Base-by-base conservation (phyloP, 2,113 vertebrate species). In the Muscicapa adusta region DNA sequence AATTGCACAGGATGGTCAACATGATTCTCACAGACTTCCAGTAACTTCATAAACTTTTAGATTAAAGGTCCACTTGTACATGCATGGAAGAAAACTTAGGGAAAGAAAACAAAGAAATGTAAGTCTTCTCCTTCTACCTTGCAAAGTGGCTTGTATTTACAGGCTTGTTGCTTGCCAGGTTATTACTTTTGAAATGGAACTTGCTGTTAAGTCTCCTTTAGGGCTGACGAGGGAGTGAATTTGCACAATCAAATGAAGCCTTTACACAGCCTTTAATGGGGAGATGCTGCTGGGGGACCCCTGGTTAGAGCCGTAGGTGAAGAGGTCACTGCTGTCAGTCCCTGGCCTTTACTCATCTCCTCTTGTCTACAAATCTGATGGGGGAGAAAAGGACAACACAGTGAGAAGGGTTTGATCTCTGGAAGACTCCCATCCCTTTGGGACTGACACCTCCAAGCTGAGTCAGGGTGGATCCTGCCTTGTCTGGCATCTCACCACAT, bases 241-340 rank as follows among this genome's bases (percentile, higher is more conserved):
- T 90, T 93, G 91, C 87, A 96, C 95, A 94, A 95, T 96, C 91
- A 79, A 31, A 79, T 61, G 19, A 89, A 91, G 88, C 75, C 70
- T 61, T 89, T 67, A 58, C 36, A 14, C 36, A 54, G 82, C 78
- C 82, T 91, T 90, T 83, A 71, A 19, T 4, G 56, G 38, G 60
- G 31, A 38, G 26, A 60, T 48, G 63, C 73, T 89, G 50, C 12
- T 54, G 42, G 29, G 22, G 10, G 31, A 18, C 14, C 15, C 38
- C 51, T 43, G 38, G 9, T 68, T 58, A 62, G 67, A 77, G 42
- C 56, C 77, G 63, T 17, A 50, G 31, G 25, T 48, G 48, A 62
- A 23, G 22, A 63, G 50, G 18, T 66, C 29, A 22, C 61, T 0
- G 0, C 38, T 89, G 50, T 65, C 28, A 3, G 5, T 82, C 43